These are phyloP conservation scores for Sialis lutaria DNA, from an alignment of 2,888 invertebrate genomes.

Conservation along the genomic window DNA sequence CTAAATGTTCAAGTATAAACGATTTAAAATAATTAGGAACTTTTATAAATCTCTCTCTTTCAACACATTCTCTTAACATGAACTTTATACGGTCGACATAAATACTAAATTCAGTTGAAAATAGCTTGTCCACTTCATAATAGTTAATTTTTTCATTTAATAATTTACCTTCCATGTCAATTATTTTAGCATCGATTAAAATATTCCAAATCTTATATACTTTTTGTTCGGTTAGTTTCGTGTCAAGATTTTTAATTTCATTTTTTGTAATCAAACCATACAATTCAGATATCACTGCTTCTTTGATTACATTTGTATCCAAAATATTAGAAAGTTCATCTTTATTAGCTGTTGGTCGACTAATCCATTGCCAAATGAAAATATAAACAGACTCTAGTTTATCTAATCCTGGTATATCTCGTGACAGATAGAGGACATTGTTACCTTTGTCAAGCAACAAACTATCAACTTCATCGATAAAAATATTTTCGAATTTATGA, in stretches of 20 bases:
- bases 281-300: conserved; percentile 11
- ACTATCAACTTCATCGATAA: conserved; percentile 26
- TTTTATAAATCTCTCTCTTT: conserved; percentile 10
- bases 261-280: conserved; percentile 10
- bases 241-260: conserved; percentile 9
- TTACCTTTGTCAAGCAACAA: conserved; percentile 24
- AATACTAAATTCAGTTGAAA: conserved; percentile 2
- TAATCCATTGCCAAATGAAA: conserved; percentile 17
- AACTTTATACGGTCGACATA: conserved; percentile 9
- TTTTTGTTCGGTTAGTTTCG: conserved; percentile 5
- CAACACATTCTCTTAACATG: conserved; percentile 11
- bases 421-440: conserved; percentile 21
- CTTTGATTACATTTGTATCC: conserved; percentile 5
- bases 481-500: conserved; percentile 15
- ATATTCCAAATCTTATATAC: conserved; percentile 8
- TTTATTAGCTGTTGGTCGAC: conserved; percentile 6
- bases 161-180: conserved; percentile 2
- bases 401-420: conserved; percentile 20
- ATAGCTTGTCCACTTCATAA: conserved; percentile 3
- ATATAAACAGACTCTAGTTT: conserved; percentile 18
- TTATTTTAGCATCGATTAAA: conserved; percentile 6
- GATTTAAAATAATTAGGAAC: conserved; percentile 13
- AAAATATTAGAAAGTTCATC: conserved; percentile 8
- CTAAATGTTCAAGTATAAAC: conserved; percentile 14
- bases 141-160: conserved; percentile 6